A percentile compares a stretch with the other conserved stretches of the same genome.
Evolutionary conservation across 2,888 invertebrate genomes (phyloP).

Genomic region (Latrodectus hesperus): DNA sequence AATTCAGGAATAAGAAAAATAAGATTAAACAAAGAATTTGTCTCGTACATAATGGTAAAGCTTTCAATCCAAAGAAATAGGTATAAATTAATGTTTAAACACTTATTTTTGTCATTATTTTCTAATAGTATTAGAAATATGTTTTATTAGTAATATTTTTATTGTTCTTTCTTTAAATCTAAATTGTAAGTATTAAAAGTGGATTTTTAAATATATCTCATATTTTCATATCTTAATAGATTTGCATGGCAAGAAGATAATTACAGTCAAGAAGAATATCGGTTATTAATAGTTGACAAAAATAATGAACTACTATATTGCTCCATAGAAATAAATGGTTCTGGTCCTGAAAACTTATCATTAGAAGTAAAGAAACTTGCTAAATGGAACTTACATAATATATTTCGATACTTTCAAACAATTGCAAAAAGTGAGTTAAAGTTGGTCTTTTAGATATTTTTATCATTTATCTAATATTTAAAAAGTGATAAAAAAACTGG

Average conservation of each 20-base stretch:
- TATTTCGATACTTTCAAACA: slow-evolving; percentile 54
- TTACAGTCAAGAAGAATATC: slow-evolving; percentile 31
- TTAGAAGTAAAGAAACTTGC: slow-evolving; percentile 10
- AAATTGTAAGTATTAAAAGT: too few relatives aligned
- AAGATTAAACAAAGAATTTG: too few relatives aligned
- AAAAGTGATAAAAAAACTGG: too few relatives aligned
- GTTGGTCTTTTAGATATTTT: not conserved
- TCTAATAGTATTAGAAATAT: too few relatives aligned
- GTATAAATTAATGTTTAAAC: too few relatives aligned
- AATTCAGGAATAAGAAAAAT: too few relatives aligned
- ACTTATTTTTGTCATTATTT: too few relatives aligned
- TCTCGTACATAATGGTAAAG: too few relatives aligned
- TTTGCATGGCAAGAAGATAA: slow-evolving; percentile 64
- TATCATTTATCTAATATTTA: not conserved
- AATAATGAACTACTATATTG: slow-evolving; percentile 44
- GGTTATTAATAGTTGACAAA: slow-evolving; percentile 20
- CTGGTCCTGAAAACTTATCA: not conserved
- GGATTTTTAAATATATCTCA: too few relatives aligned
- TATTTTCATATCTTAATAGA: not conserved
- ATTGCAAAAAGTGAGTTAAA: slow-evolving; percentile 41
- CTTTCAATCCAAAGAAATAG: too few relatives aligned
- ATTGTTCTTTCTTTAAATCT: too few relatives aligned
- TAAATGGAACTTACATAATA: slow-evolving; percentile 41
- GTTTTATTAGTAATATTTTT: too few relatives aligned
- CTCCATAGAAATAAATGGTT: slow-evolving; percentile 15